These are phyloP conservation scores for Nannobrachium achirus DNA, from an alignment of 2,113 vertebrate genomes.

Conservation along the genomic window DNA sequence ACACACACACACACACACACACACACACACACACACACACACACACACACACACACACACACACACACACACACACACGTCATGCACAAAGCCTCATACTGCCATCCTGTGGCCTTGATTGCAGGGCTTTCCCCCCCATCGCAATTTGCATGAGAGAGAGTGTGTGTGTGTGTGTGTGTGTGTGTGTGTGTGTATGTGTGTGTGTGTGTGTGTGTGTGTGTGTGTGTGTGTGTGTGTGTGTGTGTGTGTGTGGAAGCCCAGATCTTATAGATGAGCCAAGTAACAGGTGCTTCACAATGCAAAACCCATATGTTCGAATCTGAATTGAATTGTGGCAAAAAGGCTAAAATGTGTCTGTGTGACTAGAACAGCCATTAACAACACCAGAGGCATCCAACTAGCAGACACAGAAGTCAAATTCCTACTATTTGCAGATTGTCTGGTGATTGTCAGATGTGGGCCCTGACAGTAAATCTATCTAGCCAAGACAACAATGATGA, in stretches of 20 bases:
- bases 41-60: slow-evolving; percentile 46
- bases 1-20: slow-evolving; percentile 46
- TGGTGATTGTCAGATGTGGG: no score
- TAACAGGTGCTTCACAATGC: no score
- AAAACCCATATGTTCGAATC: no score
- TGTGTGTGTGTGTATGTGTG: slow-evolving; percentile 18
- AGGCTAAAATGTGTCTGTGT: slow-evolving; percentile 23
- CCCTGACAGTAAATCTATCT: no score
- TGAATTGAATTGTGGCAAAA: no score
- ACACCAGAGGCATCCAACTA: no score
- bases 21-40: slow-evolving; percentile 16
- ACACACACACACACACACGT: slow-evolving; percentile 40
- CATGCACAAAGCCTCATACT: slow-evolving; percentile 67
- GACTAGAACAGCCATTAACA: no score
- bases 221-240: slow-evolving; percentile 13
- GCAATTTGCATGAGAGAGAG: background rate
- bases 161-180: slow-evolving; percentile 23
- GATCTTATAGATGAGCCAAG: no score
- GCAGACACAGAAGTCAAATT: no score
- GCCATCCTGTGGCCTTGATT: slow-evolving; percentile 81
- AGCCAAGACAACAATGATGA: no score
- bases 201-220: slow-evolving; percentile 16
- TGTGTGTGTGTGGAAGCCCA: no score
- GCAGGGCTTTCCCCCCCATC: slow-evolving; percentile 64
- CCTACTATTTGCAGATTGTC: no score